Conservation (phyloP, 2,797 vertebrate genomes). For the Chelonia mydas region DNA sequence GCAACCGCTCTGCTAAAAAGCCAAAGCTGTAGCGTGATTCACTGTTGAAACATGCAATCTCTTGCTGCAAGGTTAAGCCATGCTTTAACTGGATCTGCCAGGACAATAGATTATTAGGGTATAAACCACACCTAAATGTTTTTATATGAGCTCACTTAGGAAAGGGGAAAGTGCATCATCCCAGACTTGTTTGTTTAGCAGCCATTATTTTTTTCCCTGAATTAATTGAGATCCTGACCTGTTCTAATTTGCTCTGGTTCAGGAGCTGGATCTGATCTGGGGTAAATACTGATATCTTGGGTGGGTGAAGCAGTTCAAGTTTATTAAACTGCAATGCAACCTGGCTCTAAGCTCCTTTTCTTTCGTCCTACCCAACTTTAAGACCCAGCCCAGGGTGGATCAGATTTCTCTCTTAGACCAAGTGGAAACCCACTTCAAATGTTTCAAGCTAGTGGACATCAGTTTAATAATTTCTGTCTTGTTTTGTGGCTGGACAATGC, state of each 20-base stretch:
- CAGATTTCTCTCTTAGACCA: neutral
- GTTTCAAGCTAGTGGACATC: neutral
- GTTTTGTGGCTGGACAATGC: neutral
- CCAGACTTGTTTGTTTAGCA: neutral
- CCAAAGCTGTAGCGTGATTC: slow-evolving; percentile 19
- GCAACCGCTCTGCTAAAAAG: slow-evolving; percentile 2
- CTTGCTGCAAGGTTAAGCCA: slow-evolving; percentile 7
- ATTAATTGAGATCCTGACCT: slow-evolving; percentile 25
- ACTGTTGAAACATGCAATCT: slow-evolving; percentile 32
- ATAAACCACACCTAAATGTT: neutral
- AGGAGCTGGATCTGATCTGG: slow-evolving; percentile 34
- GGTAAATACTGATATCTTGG: neutral
- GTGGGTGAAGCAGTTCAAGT: neutral
- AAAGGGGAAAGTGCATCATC: slow-evolving; percentile 24
- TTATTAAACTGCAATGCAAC: slow-evolving; percentile 27
- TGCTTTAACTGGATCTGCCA: slow-evolving; percentile 5
- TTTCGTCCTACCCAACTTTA: neutral
- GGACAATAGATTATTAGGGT: neutral
- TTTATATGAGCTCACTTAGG: neutral
- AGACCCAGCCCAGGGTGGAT: neutral
- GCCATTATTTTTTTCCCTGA: slow-evolving; percentile 9
- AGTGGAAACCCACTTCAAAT: neutral
- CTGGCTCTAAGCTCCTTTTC: neutral
- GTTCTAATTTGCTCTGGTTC: slow-evolving; percentile 1
- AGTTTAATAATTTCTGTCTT: neutral